Percentiles rank a stretch among this genome's conserved stretches.
phyloP scores from a whole-genome alignment of 1,140 invertebrate genomes.

The Zophobas atratus region DNA sequence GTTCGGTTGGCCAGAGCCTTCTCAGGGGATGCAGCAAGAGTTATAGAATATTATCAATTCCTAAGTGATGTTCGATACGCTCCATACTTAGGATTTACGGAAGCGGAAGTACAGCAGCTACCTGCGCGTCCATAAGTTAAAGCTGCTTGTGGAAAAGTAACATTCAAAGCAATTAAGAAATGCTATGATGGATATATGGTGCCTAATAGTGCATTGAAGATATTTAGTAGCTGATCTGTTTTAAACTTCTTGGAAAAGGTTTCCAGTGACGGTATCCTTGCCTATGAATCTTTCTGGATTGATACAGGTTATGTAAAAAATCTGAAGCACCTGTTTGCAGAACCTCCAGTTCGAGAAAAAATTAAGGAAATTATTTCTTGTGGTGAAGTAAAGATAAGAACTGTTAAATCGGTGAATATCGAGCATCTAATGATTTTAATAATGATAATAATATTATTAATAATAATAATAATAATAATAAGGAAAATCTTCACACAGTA shows the following conservation, averaged over 20 bases:
- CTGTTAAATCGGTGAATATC: constrained; percentile 39
- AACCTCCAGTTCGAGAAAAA: constrained; percentile 25
- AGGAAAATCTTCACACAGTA: too few species aligned
- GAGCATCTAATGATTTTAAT: constrained; percentile 33
- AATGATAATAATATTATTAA: too few species aligned
- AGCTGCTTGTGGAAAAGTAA: constrained; percentile 33
- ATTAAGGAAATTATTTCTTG: constrained; percentile 29
- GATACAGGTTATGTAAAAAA: constrained; percentile 31
- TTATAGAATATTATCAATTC: constrained; percentile 43
- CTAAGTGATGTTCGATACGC: constrained; percentile 43
- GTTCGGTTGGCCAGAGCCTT: constrained; percentile 27
- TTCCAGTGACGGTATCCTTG: neutral
- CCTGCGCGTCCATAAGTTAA: constrained; percentile 32
- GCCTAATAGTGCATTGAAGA: constrained; percentile 39
- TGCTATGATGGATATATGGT: constrained; percentile 43
- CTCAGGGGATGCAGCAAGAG: constrained; percentile 42
- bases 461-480: too few species aligned
- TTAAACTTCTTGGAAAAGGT: constrained; percentile 29
- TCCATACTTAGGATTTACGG: constrained; percentile 40
- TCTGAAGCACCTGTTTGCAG: constrained; percentile 24
- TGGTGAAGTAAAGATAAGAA: constrained; percentile 33
- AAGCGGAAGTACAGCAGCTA: constrained; percentile 34
- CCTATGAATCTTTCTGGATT: constrained; percentile 20
- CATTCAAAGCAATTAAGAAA: constrained; percentile 29
- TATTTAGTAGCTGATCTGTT: constrained; percentile 35